Percentiles rank a stretch among this genome's conserved stretches.
Conservation (phyloP, 2,113 vertebrate genomes). For the Alethe castanea region DNA sequence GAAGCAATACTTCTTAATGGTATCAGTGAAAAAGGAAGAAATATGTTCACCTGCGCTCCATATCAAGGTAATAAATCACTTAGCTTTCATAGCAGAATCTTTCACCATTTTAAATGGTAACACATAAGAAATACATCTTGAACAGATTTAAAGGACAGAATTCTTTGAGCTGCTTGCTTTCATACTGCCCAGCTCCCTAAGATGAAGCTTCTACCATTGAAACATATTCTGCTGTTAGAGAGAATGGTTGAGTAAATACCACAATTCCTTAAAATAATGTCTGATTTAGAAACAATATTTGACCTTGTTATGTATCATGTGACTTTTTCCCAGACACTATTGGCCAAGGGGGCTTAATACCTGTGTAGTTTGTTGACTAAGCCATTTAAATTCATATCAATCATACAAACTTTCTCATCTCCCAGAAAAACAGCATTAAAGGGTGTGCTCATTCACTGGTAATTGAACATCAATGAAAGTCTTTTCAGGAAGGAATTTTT, state of each 20-base stretch:
- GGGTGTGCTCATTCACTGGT: neutral
- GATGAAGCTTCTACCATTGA: neutral
- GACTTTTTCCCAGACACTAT: neutral
- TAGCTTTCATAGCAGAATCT: conserved; percentile 32
- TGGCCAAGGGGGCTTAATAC: neutral
- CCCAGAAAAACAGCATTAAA: neutral
- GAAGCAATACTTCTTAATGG: conserved; percentile 64
- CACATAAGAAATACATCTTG: neutral
- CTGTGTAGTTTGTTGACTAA: neutral
- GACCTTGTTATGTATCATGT: neutral
- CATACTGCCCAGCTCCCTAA: neutral
- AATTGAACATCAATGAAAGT: neutral
- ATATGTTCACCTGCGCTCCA: conserved; percentile 50
- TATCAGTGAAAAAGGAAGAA: conserved; percentile 56
- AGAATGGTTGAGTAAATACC: neutral
- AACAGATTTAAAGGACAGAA: neutral
- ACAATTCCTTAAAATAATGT: neutral
- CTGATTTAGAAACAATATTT: neutral
- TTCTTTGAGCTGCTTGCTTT: neutral
- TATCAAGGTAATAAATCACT: conserved; percentile 61
- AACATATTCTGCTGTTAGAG: neutral
- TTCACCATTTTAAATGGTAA: neutral
- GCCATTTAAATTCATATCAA: neutral
- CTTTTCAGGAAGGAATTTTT: neutral
- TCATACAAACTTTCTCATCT: neutral